Base-by-base conservation (phyloP, 2,113 vertebrate species). In the Odocoileus hemionus region DNA sequence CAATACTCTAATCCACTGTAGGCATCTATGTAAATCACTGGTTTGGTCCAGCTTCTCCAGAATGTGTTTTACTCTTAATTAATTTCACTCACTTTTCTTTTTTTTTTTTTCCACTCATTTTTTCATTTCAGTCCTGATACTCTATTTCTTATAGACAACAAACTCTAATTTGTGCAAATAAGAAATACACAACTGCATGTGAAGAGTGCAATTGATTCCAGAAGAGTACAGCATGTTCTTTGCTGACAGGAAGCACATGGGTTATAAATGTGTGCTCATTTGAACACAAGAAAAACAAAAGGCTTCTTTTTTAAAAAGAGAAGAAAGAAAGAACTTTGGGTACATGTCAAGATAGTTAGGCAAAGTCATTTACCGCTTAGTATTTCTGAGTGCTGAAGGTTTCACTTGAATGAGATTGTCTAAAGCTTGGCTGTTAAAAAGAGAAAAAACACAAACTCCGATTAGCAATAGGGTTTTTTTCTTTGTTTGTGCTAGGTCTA, bases 331-430 rank as follows among this genome's bases (percentile, higher is more conserved):
- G 70, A 94, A 70, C 1, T 8, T 64, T 86, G 30, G 23, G 67
- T 88, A 28, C 8, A 47, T 36, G 2, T 60, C 52, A 88, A 95
- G 33, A 84, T 45, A 89, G 15, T 67, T 10, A 61, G 36, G 60
- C 17, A 85, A 94, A 84, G 85, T 89, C 15, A 97, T 36, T 97
- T 96, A 98, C 98, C 33, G 28, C 16, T 95, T 94, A 26, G 25
- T 80, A 45, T 83, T 96, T 94, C 67, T 88, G 52, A 97, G 82
- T 86, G 85, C 54, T 64, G 97, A 92, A 85, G 97, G 64, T 80
- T 97, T 97, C 85, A 96, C 96, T 89, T 98, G 86, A 96, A 96
- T 96, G 57, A 98, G 87, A 58, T 95, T 96, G 39, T 97, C 98
- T 82, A 98, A 54, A 19, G 94, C 87, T 95, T 94, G 76, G 84